Base-by-base conservation (phyloP, 2,797 vertebrate species). In the Onychomys leucogaster region DNA sequence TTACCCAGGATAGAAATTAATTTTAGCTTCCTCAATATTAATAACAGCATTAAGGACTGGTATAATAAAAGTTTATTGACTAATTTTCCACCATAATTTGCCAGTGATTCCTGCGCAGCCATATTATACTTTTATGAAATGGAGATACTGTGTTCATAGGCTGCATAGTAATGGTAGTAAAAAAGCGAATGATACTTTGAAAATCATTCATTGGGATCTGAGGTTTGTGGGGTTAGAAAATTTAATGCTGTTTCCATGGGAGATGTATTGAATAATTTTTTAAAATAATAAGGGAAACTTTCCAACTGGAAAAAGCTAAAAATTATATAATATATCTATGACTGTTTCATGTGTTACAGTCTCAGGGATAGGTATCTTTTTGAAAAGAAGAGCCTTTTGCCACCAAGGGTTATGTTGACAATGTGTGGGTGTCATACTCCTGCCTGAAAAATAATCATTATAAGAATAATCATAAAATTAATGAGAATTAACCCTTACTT, bases 21-120 rank as follows among this genome's bases (percentile, higher is more conserved):
- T 97, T 97, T 97, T 98, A 94, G 95, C 61, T 96, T 98, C 65
- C 71, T 97, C 96, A 67, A 46, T 97, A 96, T 98, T 98, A 98
- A 98, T 98, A 98, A 97, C 95, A 94, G 16, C 96, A 81, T 96
- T 98, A 98, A 98, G 73, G 32, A 78, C 76, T 95, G 43, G 41
- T 46, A 89, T 96, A 97, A 96, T 98, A 98, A 98, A 98, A 90
- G 27, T 97, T 98, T 97, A 98, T 98, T 98, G 97, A 97, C 98
- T 98, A 94, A 98, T 98, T 98, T 98, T 96, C 95, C 85, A 91
- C 49, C 84, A n/a, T 96, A 97, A 94, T 96, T 98, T 98, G 37
- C 92, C 86, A 91, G 37, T 96, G 92, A 96, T 97, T 98, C 46
- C 80, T 95, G 87, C 90, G 89, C 71, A 98, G 93, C 10, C 75